phyloP scores from a whole-genome alignment of 2,113 vertebrate genomes.

The Hippocampus comes region DNA sequence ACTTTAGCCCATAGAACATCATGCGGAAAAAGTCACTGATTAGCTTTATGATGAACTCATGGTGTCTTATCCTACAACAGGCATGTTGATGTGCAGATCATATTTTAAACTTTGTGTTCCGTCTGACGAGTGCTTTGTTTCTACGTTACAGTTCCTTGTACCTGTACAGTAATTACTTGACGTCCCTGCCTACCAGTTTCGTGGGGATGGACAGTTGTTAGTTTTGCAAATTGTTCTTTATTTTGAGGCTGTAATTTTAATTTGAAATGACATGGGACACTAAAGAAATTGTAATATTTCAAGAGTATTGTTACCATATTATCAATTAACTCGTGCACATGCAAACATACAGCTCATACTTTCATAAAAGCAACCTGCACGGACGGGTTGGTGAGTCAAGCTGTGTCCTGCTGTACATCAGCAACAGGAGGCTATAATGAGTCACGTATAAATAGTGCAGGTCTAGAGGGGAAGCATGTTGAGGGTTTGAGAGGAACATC shows the following conservation, averaged over 20 bases:
- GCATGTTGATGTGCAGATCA: neutral
- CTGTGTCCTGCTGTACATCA: constrained; percentile 56
- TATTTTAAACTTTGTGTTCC: neutral
- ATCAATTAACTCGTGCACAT: neutral
- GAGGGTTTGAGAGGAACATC: constrained; percentile 56
- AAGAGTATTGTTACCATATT: neutral
- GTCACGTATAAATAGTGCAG: constrained; percentile 65
- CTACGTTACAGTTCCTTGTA: neutral
- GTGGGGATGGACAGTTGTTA: neutral
- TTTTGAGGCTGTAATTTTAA: neutral
- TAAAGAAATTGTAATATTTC: neutral
- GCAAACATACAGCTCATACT: neutral
- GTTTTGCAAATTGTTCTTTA: neutral
- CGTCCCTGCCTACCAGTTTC: neutral
- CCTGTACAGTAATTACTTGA: neutral
- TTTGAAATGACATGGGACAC: neutral
- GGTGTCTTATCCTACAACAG: neutral
- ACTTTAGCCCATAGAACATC: neutral
- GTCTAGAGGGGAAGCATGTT: constrained; percentile 62
- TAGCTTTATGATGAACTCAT: neutral
- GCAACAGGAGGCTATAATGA: constrained; percentile 65
- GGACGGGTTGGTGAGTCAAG: constrained; percentile 8
- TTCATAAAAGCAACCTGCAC: neutral
- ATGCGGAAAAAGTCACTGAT: neutral
- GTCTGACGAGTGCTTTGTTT: neutral